Conservation (phyloP, 1,140 invertebrate genomes). For the Heliothis subflexa region DNA sequence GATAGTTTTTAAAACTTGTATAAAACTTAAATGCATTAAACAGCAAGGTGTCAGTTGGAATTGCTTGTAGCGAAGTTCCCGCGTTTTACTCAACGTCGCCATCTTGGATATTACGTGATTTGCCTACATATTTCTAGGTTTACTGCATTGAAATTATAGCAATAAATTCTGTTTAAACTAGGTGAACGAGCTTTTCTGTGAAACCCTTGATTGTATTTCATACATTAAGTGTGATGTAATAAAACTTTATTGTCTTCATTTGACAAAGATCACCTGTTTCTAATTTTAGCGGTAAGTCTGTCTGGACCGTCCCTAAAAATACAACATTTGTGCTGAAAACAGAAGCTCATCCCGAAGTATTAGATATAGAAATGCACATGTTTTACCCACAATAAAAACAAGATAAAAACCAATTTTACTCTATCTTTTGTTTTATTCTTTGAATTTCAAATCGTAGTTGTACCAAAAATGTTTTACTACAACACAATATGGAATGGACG, state of each 20-base stretch:
- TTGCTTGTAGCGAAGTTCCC: not conserved
- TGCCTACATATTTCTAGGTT: conserved; percentile 1
- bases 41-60: not conserved
- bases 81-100: not conserved
- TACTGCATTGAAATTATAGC: not conserved
- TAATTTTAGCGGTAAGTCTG: too few relatives aligned
- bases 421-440: not conserved
- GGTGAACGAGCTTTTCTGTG: not conserved
- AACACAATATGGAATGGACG: not conserved
- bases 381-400: too few relatives aligned
- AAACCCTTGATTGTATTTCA: too few relatives aligned
- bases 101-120: conserved; percentile 12
- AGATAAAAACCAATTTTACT: too few relatives aligned
- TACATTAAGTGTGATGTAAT: too few relatives aligned
- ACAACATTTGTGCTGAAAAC: too few relatives aligned
- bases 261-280: too few relatives aligned
- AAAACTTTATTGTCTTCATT: too few relatives aligned
- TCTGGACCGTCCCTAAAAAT: too few relatives aligned
- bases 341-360: too few relatives aligned
- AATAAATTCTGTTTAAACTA: not conserved
- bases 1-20: not conserved
- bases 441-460: not conserved
- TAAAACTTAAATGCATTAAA: not conserved
- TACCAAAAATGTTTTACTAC: not conserved
- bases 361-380: too few relatives aligned